Percentiles rank a stretch among this genome's conserved stretches.
These are phyloP conservation scores for Furcula furcula DNA, from an alignment of 2,888 invertebrate genomes.

Conservation along the genomic window DNA sequence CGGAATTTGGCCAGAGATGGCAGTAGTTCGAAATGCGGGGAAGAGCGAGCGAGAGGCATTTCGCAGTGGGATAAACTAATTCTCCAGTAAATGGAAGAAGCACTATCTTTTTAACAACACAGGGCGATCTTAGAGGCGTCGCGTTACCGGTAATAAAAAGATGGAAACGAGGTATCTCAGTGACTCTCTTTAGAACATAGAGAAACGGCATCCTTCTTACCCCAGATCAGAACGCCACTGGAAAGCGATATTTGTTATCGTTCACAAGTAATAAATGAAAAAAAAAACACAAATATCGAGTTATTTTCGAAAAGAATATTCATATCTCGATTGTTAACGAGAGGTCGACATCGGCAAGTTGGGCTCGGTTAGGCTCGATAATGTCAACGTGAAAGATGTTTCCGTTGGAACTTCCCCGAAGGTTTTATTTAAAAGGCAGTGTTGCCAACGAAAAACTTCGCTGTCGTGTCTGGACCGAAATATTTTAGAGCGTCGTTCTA, in stretches of 20 bases:
- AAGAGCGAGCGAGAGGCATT: too few species aligned
- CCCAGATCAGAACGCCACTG: too few species aligned
- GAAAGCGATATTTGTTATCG: not conserved
- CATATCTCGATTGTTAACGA: constrained; percentile 27
- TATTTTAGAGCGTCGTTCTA: not conserved
- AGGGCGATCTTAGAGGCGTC: too few species aligned
- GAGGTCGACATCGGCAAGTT: constrained; percentile 28
- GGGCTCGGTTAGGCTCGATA: constrained; percentile 29
- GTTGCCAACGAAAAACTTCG: constrained; percentile 1
- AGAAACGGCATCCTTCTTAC: too few species aligned
- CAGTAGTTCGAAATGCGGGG: too few species aligned
- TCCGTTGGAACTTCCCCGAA: constrained; percentile 24
- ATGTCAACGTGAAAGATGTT: constrained; percentile 34
- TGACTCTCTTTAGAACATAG: too few species aligned
- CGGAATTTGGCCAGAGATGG: too few species aligned
- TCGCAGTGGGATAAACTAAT: too few species aligned
- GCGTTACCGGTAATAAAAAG: too few species aligned
- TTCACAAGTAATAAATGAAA: constrained; percentile 19
- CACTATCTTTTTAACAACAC: too few species aligned
- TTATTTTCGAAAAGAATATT: constrained; percentile 31
- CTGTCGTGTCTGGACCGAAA: not conserved
- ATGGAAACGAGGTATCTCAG: too few species aligned
- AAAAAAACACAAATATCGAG: constrained; percentile 14
- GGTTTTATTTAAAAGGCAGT: constrained; percentile 18
- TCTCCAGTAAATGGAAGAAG: too few species aligned